Evolutionary conservation across 2,888 invertebrate species (phyloP).

Genomic region (Eupithecia tripunctaria): DNA sequence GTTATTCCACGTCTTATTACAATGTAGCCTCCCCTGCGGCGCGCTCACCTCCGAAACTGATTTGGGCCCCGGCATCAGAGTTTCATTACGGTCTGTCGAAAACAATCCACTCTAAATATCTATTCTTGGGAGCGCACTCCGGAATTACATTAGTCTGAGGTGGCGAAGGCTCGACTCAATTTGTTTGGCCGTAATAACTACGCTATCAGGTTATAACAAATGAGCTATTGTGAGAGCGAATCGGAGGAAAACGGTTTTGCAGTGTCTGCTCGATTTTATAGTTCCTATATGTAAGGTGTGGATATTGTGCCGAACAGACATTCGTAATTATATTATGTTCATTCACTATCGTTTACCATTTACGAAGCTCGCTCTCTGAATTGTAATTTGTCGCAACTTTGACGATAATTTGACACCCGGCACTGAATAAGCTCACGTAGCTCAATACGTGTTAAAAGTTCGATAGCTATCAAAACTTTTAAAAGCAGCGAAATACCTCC

Average conservation of each 20-base stretch:
- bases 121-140: constrained; percentile 83
- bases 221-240: constrained; percentile 82
- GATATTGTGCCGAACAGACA: constrained; percentile 14
- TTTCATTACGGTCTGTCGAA: constrained; percentile 85
- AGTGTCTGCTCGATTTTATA: constrained; percentile 75
- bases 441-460: constrained; percentile 37
- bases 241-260: constrained; percentile 77
- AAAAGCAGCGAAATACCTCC: constrained; percentile 57
- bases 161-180: constrained; percentile 85
- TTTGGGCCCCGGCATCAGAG: constrained; percentile 82
- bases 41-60: constrained; percentile 82
- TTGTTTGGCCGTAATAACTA: constrained; percentile 83
- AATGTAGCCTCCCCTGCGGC: constrained; percentile 83
- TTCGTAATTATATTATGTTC: constrained; percentile 3
- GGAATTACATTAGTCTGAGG: constrained; percentile 85
- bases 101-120: constrained; percentile 85
- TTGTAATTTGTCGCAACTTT: constrained; percentile 8
- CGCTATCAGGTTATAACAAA: constrained; percentile 84
- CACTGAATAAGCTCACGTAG: constrained; percentile 26
- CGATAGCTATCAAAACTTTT: constrained; percentile 42
- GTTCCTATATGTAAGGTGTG: constrained; percentile 41
- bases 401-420: constrained; percentile 13
- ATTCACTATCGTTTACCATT: constrained; percentile 16
- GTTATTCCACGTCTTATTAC: constrained; percentile 83
- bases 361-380: background rate